These are phyloP conservation scores for Nibea coibor DNA, from an alignment of 2,113 vertebrate species.

Conservation along the genomic window DNA sequence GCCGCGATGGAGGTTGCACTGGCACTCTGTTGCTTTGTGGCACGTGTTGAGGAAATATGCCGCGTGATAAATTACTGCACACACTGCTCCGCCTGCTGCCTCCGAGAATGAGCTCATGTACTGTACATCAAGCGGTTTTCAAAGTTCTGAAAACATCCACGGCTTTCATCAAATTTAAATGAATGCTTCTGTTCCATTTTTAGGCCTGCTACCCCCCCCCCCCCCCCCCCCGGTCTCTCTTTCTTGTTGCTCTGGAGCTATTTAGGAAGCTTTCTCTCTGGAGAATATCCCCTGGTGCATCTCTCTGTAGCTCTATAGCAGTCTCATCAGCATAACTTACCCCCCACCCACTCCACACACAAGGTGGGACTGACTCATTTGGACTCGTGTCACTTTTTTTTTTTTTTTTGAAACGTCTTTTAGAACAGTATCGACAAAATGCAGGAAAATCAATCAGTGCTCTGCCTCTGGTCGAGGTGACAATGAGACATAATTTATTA, in stretches of 20 bases:
- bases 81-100: constrained; percentile 37
- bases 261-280: constrained; percentile 67
- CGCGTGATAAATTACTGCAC: constrained; percentile 37
- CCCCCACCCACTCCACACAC: background rate
- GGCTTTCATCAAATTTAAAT: constrained; percentile 75
- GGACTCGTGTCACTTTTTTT: constrained; percentile 47
- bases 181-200: constrained; percentile 63
- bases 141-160: constrained; percentile 60
- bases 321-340: constrained; percentile 68
- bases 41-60: constrained; percentile 49
- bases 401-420: constrained; percentile 50
- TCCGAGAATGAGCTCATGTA: constrained; percentile 51
- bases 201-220: constrained; percentile 32
- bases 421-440: constrained; percentile 32
- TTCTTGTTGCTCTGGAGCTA: constrained; percentile 59
- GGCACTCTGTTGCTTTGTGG: constrained; percentile 21
- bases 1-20: background rate
- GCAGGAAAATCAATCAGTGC: constrained; percentile 41
- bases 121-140: constrained; percentile 55
- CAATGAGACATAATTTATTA: constrained; percentile 20
- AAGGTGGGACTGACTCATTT: constrained; percentile 23
- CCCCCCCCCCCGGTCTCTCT: constrained; percentile 26
- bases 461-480: constrained; percentile 25
- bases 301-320: constrained; percentile 52
- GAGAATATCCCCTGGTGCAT: constrained; percentile 59